These are phyloP conservation scores for Antheraea mylitta DNA, from an alignment of 1,140 invertebrate species.

Conservation along the genomic window DNA sequence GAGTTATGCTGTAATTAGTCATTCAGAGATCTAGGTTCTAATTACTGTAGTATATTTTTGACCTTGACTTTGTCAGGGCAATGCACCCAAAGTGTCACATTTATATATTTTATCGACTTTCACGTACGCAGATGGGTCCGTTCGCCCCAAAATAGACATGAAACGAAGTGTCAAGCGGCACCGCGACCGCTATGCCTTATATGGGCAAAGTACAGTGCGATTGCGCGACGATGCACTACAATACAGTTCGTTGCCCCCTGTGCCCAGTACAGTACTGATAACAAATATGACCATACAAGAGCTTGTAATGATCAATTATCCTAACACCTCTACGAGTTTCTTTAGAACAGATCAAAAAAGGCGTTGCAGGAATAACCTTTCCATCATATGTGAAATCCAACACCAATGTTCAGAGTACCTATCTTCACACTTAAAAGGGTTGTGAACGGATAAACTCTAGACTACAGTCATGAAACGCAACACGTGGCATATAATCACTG, in stretches of 20 bases:
- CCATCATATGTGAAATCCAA: constrained; percentile 70
- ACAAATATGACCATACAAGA: constrained; percentile 27
- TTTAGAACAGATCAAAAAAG: constrained; percentile 57
- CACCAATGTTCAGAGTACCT: constrained; percentile 38
- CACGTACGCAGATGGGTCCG: neutral
- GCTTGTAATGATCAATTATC: neutral
- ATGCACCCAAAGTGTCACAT: constrained; percentile 22
- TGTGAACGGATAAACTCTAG: constrained; percentile 22
- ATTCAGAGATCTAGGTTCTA: neutral
- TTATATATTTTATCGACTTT: constrained; percentile 6
- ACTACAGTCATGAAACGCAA: constrained; percentile 46
- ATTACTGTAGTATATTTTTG: constrained; percentile 1
- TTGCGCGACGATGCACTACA: constrained; percentile 66
- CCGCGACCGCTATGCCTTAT: constrained; percentile 64
- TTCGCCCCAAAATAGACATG: constrained; percentile 59
- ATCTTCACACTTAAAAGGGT: neutral
- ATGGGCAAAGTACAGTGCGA: constrained; percentile 68
- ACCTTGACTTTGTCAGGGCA: constrained; percentile 46
- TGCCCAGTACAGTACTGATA: constrained; percentile 40
- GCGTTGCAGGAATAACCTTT: constrained; percentile 62
- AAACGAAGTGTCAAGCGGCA: constrained; percentile 49
- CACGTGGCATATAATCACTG: constrained; percentile 77
- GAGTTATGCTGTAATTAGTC: neutral
- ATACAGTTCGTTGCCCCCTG: constrained; percentile 65
- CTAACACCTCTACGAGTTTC: neutral